Percentiles rank a stretch among this genome's conserved stretches.
Evolutionary conservation across 2,113 vertebrate genomes (phyloP).

Genomic region (Pollimyrus isidori): DNA sequence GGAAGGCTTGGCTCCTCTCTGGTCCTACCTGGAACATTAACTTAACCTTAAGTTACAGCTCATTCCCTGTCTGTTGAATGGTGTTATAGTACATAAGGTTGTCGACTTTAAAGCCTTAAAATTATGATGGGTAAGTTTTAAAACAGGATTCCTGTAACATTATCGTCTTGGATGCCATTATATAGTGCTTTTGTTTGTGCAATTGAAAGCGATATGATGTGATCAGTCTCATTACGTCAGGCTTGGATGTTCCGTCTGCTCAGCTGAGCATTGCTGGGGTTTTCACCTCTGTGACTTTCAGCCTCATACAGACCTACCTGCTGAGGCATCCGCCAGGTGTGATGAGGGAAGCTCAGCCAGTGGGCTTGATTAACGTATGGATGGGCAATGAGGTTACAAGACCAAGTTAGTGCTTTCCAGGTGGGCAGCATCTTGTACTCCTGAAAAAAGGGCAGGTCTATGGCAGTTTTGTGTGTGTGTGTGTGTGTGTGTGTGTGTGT

Average conservation of each 20-base stretch:
- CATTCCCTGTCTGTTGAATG: neutral
- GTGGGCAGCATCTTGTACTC: neutral
- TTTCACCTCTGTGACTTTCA: neutral
- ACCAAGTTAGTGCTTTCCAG: neutral
- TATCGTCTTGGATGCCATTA: neutral
- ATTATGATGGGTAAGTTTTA: neutral
- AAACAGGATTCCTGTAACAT: neutral
- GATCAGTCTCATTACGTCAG: neutral
- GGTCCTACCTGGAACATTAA: neutral
- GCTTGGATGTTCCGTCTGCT: neutral
- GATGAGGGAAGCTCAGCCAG: neutral
- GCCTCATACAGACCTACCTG: neutral
- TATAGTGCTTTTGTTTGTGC: neutral
- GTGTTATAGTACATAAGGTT: neutral
- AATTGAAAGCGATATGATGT: neutral
- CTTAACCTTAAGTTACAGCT: neutral
- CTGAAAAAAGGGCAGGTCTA: neutral
- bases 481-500: neutral
- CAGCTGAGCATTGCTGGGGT: neutral
- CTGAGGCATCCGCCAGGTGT: neutral
- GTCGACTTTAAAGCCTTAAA: neutral
- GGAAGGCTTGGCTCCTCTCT: neutral
- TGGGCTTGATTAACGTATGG: neutral
- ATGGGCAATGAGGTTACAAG: neutral
- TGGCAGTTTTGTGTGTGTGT: neutral